phyloP scores from a whole-genome alignment of 2,113 vertebrate species.

The Pterocles orientalis region DNA sequence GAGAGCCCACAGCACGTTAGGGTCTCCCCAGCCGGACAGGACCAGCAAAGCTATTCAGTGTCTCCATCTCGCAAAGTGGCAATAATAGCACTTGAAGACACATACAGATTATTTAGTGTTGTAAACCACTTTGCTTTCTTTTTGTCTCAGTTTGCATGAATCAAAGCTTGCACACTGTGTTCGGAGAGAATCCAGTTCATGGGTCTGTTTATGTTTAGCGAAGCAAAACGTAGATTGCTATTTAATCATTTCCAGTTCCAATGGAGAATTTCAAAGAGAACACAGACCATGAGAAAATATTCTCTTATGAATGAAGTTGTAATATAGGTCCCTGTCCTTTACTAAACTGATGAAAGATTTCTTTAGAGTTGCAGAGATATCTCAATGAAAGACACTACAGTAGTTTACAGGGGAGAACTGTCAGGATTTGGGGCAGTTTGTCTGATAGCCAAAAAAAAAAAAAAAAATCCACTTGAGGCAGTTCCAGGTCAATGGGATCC shows the following conservation, averaged over 20 bases:
- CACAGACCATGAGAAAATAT: not conserved
- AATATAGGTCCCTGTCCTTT: not conserved
- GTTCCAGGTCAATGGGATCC: not conserved
- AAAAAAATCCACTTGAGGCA: not conserved
- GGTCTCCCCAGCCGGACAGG: not conserved
- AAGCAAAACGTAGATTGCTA: not conserved
- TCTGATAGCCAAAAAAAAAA: not conserved
- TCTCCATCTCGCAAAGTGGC: not conserved
- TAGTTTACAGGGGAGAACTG: not conserved
- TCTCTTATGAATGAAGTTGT: not conserved
- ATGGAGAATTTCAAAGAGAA: not conserved
- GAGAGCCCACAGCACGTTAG: not conserved
- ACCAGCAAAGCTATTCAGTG: not conserved
- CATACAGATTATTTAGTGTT: not conserved
- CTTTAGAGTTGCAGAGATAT: not conserved
- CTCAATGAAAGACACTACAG: not conserved
- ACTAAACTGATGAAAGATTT: not conserved
- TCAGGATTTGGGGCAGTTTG: not conserved
- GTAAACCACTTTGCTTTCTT: not conserved
- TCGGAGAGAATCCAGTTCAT: not conserved
- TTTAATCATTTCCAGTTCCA: not conserved
- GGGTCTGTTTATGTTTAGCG: not conserved
- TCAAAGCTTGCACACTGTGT: accelerated
- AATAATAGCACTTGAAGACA: not conserved
- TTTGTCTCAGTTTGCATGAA: not conserved